These are phyloP conservation scores for mouse (Mus musculus) DNA, from an alignment of 2,113 vertebrate species.

Conservation along the genomic window DNA sequence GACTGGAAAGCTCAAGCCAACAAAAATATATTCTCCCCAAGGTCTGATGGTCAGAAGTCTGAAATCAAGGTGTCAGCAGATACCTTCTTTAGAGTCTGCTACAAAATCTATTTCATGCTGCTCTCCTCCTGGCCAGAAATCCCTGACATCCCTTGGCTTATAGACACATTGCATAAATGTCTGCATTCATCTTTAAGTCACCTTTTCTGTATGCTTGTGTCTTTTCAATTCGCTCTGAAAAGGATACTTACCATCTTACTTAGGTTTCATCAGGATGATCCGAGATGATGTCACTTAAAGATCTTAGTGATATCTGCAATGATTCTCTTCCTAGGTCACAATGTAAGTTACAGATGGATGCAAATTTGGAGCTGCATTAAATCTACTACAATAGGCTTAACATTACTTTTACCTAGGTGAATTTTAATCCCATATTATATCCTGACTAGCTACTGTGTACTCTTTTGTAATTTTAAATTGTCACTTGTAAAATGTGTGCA, in stretches of 20 bases:
- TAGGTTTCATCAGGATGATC: background rate
- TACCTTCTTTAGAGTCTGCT: background rate
- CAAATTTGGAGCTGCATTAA: background rate
- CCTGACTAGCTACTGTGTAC: background rate
- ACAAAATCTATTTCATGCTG: background rate
- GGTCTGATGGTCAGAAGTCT: background rate
- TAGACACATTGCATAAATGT: background rate
- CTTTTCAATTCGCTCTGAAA: background rate
- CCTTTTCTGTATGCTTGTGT: background rate
- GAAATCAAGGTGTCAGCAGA: background rate
- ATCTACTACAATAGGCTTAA: background rate
- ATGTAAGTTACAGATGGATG: background rate
- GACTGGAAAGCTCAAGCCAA: background rate
- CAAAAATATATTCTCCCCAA: background rate
- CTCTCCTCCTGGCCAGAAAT: background rate
- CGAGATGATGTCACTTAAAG: constrained; percentile 19
- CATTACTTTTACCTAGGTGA: background rate
- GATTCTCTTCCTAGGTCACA: background rate
- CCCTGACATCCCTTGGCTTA: background rate
- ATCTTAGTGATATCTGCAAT: background rate
- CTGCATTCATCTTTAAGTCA: background rate
- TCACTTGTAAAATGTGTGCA: background rate
- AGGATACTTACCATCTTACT: background rate
- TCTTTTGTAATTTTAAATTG: background rate
- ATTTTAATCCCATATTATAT: background rate